A percentile compares a stretch with the other conserved stretches of the same genome.
phyloP scores from a whole-genome alignment of 2,888 invertebrate genomes.

The Cosmorhoe ocellata region DNA sequence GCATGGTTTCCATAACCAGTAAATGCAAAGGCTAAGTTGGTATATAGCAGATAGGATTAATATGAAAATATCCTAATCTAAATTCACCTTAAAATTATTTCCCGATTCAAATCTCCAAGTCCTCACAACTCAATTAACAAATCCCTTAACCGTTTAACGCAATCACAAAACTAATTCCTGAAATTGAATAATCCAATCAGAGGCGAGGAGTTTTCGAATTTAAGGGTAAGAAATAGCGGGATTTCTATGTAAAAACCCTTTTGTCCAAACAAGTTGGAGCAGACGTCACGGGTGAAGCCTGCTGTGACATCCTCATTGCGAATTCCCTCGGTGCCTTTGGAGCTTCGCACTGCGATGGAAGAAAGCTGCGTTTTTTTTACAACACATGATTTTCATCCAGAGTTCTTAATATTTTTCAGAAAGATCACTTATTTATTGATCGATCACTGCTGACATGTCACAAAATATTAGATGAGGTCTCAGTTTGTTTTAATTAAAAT shows the following conservation, averaged over 20 bases:
- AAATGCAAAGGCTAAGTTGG: no score
- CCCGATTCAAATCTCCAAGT: conserved; percentile 18
- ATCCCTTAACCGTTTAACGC: conserved; percentile 38
- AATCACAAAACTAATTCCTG: conserved; percentile 58
- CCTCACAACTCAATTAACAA: conserved; percentile 37
- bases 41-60: neutral
- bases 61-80: conserved; percentile 16
- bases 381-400: no score
- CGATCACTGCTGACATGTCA: no score
- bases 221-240: conserved; percentile 49
- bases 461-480: no score
- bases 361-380: conserved; percentile 32
- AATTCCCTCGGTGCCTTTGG: conserved; percentile 57
- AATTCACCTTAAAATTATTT: conserved; percentile 29
- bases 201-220: conserved; percentile 42
- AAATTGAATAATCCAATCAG: conserved; percentile 64
- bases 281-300: conserved; percentile 70
- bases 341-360: conserved; percentile 42
- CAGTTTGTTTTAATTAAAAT: no score
- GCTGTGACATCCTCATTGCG: conserved; percentile 70
- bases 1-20: no score
- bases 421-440: no score
- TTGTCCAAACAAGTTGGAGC: conserved; percentile 73
- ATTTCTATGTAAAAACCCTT: conserved; percentile 66
- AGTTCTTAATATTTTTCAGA: no score